Evolutionary conservation across 2,113 vertebrate genomes (phyloP), one percentile per base, ranked within the genome.

Genomic region (Chauna torquata): DNA sequence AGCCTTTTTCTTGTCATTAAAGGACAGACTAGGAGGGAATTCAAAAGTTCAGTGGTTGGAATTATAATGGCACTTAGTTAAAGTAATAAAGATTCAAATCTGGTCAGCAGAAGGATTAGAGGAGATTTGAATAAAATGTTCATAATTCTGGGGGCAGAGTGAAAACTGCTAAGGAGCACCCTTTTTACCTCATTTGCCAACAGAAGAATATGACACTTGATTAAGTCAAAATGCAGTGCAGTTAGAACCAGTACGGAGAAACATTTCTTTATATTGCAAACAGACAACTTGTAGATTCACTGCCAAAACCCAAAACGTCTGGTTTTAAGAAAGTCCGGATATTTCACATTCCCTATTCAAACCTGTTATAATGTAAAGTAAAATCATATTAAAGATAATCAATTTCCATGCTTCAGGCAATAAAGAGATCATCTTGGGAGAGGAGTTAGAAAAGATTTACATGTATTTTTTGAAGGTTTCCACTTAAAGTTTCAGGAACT

Each of bases 311-410:
- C 77, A 90, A 7, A 78, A 38, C 8, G 11, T 38, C 1, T 47
- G 58, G 58, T 65, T 79, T 91, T 90, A 50, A 76, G 72, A 34
- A 83, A 74, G 19, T 16, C 84, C 18, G 47, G 70, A 10, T 87
- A 91, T 90, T 88, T 68, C 44, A 86, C 59, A 55, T 88, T 81
- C 68, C 47, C 76, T 58, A 8, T 70, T 94, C 64, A 92, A 86
- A 69, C 55, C 64, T 50, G 76, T 58, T 77, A 42, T 32, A 85
- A 94, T 23, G 45, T 92, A 90, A 96, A 94, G 75, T 92, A 83
- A 93, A 96, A 81, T 81, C 64, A 81, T 64, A 80, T 83, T 94
- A 95, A 89, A 86, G 84, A 82, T 91, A 93, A 96, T 75, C 55
- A 88, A 86, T 92, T 95, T 91, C 90, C 81, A 80, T 69, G 87